Base-by-base conservation (phyloP, 2,113 vertebrate species). In the Siniperca knerii region DNA sequence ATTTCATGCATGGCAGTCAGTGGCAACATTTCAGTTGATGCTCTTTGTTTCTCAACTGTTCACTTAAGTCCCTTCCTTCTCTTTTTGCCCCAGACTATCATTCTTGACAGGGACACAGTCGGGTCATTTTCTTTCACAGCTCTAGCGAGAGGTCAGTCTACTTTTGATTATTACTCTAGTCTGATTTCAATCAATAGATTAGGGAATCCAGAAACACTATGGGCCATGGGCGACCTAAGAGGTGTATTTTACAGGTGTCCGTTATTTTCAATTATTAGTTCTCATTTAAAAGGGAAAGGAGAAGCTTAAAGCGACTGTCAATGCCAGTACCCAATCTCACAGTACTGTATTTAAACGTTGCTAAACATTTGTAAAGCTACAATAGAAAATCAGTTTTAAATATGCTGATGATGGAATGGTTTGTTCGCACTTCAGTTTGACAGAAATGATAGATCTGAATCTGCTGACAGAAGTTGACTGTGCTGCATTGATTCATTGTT, bases 41-140 rank as follows among this genome's bases (percentile, higher is more conserved):
- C 70, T 73, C 54, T 37, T 81, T 86, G 40, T 87, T 77, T 79
- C 64, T 67, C 2, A 82, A 40, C 64, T 85, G 57, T 77, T 90
- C 72, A 91, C 55, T 67, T 23, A 55, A 88, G 68, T 85, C 73
- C 78, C 74, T 86, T 86, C 85, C 71, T 84, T 86, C 77, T 86
- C 67, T 90, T 88, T 91, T 84, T 89, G 66, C 82, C 87, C 76
- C 82, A 94, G 89, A 92, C 68, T 79, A 65, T 81, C 85, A 82
- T 81, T 94, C 84, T 71, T 93, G 89, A 95, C 90, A 90, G 87
- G 71, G 44, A 55, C 75, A 65, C 57, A 64, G 64, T 89, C 75
- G 72, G 87, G 74, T 87, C 81, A 74, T 81, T 91, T 80, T 79
- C 78, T 73, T 84, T 54, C 83, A 46, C 89, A 89, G 81, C 82